Percentiles rank a stretch among this genome's conserved stretches.
Conservation (phyloP, 2,113 vertebrate species). For the Cyprinus carpio region DNA sequence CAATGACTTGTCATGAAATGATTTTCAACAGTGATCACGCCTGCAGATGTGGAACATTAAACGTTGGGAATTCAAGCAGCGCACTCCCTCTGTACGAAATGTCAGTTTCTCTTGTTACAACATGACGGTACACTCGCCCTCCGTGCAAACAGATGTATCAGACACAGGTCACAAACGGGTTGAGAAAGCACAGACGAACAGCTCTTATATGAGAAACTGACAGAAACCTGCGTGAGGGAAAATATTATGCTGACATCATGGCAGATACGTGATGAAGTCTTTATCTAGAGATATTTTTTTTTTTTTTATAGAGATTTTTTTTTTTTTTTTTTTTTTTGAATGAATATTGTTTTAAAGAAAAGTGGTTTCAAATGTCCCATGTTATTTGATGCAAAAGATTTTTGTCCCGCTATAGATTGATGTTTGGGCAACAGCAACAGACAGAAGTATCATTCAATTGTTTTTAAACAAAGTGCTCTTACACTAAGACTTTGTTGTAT, state of each 20-base stretch:
- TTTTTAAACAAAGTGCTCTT: too few species aligned
- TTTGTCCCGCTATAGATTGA: neutral
- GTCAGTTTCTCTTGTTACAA: constrained; percentile 31
- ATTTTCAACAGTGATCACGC: constrained; percentile 5
- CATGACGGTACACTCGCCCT: constrained; percentile 16
- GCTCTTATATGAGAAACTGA: neutral
- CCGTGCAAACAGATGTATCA: constrained; percentile 39
- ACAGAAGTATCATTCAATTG: too few species aligned
- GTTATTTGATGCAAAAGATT: neutral
- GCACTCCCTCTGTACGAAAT: neutral
- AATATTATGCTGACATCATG: neutral
- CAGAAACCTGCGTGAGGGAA: neutral
- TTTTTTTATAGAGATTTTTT: too few species aligned
- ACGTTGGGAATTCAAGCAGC: constrained; percentile 21
- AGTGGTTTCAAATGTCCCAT: neutral
- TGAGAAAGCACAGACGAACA: constrained; percentile 2
- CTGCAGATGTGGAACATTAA: constrained; percentile 22
- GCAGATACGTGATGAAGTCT: neutral
- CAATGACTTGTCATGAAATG: constrained; percentile 27
- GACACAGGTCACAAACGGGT: constrained; percentile 25
- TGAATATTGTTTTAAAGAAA: too few species aligned
- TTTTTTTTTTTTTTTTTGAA: too few species aligned
- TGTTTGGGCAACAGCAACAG: too few species aligned
- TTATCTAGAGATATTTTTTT: neutral
- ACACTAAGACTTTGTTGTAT: too few species aligned